Base-by-base conservation (phyloP, 2,113 vertebrate genomes). In the Myiozetetes cayanensis region DNA sequence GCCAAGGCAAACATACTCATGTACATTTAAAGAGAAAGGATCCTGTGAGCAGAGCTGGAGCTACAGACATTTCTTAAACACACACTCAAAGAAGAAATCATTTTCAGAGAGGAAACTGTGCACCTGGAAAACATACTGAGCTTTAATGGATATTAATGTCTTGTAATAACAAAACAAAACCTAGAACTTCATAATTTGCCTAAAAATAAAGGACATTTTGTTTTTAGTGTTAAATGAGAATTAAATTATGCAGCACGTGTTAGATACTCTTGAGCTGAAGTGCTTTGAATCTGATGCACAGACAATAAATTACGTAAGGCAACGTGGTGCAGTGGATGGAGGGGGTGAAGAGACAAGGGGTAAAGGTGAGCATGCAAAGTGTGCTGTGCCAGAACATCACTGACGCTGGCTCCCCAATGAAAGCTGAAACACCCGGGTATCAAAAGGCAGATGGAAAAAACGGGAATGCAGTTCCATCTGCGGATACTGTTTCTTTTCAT, bases 1-100 rank as follows among this genome's bases (percentile, higher is more conserved):
- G 96, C 95, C 94, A 96, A 97, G 49, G 85, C 46, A 95, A 96
- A 96, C 76, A 90, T 50, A 80, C 67, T 74, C 23, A 80, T 22
- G 50, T 47, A 66, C 55, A 50, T 73, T 90, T 94, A 95, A 95
- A 92, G 90, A 92, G 90, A 96, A 96, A 94, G 55, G 83, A 86
- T 90, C 35, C 72, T 90, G 83, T 95, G 81, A 93, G 73, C 33
- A 87, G 62, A 83, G 47, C 27, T 90, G 68, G 33, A 93, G 74
- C 62, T 68, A 66, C 62, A 72, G 56, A n/a, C 10, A 59, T 96
- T 75, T 90, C 47, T 92, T 87, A 89, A 95, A 89, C 66, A 68
- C 21, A 77, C 20, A 35, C 52, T 92, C 50, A 80, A 80, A 93
- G 61, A 76, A 94, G 47, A 93, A 90, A 90, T 52, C 2, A 55